These are phyloP conservation scores for Lineus longissimus DNA, from an alignment of 1,140 invertebrate species.

Conservation along the genomic window DNA sequence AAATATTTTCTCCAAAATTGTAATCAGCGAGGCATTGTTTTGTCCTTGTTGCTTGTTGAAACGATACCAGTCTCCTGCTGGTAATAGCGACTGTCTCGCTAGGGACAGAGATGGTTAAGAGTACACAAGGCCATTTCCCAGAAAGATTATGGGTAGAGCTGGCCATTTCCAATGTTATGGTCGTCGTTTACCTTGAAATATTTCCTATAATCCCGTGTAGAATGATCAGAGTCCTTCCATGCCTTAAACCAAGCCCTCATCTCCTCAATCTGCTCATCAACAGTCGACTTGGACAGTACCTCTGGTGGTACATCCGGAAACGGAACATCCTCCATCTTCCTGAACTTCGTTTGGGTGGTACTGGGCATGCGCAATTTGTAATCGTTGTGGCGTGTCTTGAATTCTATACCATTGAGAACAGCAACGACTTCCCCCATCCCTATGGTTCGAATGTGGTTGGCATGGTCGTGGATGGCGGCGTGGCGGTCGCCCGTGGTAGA, in stretches of 20 bases:
- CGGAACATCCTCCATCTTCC: conserved; percentile 32
- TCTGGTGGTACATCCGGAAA: conserved; percentile 38
- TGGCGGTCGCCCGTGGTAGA: neutral
- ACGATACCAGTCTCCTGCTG: no score
- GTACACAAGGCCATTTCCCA: no score
- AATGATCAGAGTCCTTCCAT: conserved; percentile 27
- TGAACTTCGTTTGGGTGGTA: conserved; percentile 17
- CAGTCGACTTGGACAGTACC: conserved; percentile 25
- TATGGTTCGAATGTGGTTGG: conserved; percentile 34
- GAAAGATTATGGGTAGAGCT: neutral
- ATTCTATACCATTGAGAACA: conserved; percentile 41
- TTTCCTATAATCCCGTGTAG: conserved; percentile 28
- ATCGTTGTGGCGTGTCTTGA: conserved; percentile 46
- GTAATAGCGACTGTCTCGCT: no score
- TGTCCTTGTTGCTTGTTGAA: no score
- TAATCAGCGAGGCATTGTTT: no score
- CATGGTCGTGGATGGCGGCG: conserved; percentile 17
- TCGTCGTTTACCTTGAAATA: no score
- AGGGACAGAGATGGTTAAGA: no score
- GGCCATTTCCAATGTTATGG: neutral
- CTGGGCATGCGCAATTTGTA: conserved; percentile 35
- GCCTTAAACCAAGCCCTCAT: conserved; percentile 43
- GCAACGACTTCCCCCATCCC: conserved; percentile 37
- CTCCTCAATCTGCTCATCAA: conserved; percentile 35
- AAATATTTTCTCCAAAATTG: no score